A percentile compares a stretch with the other conserved stretches of the same genome.
Conservation (phyloP, 2,113 vertebrate genomes). For the Plecotus auritus region DNA sequence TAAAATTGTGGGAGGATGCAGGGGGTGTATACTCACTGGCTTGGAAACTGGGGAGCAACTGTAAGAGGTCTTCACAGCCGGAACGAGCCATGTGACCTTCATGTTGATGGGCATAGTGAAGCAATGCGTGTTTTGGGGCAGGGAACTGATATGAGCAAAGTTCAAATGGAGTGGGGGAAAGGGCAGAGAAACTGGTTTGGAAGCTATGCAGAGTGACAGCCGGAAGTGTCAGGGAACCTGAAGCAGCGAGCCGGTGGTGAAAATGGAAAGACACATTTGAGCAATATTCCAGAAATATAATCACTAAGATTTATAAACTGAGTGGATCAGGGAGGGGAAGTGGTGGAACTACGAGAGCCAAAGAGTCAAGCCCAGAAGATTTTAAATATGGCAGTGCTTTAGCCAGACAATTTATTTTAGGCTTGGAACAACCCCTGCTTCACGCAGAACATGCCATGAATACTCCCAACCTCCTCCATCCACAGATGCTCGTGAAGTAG, state of each 20-base stretch:
- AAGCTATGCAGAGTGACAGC: background rate
- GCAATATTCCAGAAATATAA: background rate
- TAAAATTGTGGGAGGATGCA: background rate
- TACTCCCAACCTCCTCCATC: background rate
- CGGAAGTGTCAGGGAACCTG: background rate
- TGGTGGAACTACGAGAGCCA: background rate
- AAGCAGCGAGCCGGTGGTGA: background rate
- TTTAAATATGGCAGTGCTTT: background rate
- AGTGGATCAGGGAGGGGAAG: background rate
- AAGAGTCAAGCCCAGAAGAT: background rate
- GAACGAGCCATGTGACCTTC: background rate
- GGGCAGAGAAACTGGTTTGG: background rate
- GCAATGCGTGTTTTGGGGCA: background rate
- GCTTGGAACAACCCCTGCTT: background rate
- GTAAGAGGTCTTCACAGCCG: background rate
- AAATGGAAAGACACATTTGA: background rate
- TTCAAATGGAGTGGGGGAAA: background rate
- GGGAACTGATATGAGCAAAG: background rate
- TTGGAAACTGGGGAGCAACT: background rate
- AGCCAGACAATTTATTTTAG: background rate
- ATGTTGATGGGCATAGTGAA: background rate
- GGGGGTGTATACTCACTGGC: background rate
- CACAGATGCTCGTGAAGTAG: background rate
- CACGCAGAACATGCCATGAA: background rate
- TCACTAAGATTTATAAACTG: background rate